Base-by-base conservation (phyloP, 2,797 vertebrate species). In the Amblyraja radiata region DNA sequence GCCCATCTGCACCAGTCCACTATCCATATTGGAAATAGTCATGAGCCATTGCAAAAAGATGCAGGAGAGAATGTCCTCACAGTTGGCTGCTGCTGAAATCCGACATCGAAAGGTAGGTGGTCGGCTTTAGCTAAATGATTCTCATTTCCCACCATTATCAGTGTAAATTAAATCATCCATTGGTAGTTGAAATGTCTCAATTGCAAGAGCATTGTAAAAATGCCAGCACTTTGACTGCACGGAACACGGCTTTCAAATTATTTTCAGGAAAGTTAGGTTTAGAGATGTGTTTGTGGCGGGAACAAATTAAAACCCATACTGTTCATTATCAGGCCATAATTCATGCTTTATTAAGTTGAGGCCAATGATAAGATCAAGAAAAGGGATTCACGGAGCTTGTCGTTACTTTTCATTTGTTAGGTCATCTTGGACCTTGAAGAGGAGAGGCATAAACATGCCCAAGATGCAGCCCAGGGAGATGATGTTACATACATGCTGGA, bases 41-140 rank as follows among this genome's bases (percentile, higher is more conserved):
- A 99, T 99, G 98, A 96, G 97, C 79, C 99, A 99, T 96, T 99
- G 99, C 96, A 97, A 98, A 95, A 99, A 98, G 96, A 99, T 99
- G 98, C 99, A 99, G 95, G 98, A 99, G 93, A 97, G 97, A 94
- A 99, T 99, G 99, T 97, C 98, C 0, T 96, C 98, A 7, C 99
- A 99, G 96, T 96, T 99, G 93, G 97, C 97, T 71, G 98, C 98
- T 0, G 98, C 99, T 0, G 98, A 99, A 96, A 97, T 96, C 96
- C 97, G 97, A 93, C 98, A 99, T 95, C 99, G 98, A 95, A 99
- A 98, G 98, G 99, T 99, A 96, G 90, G 90, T 92, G 90, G 90
- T 92, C 54, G 39, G 90, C 21, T 92, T 91, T 92, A 76, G 68
- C 71, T 92, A 92, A 92, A 92, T 16, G 71, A 14, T 58, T 74